A percentile compares a stretch with the other conserved stretches of the same genome.
These are phyloP conservation scores for Hoplodrina blanda DNA, from an alignment of 2,888 invertebrate genomes.

Conservation along the genomic window DNA sequence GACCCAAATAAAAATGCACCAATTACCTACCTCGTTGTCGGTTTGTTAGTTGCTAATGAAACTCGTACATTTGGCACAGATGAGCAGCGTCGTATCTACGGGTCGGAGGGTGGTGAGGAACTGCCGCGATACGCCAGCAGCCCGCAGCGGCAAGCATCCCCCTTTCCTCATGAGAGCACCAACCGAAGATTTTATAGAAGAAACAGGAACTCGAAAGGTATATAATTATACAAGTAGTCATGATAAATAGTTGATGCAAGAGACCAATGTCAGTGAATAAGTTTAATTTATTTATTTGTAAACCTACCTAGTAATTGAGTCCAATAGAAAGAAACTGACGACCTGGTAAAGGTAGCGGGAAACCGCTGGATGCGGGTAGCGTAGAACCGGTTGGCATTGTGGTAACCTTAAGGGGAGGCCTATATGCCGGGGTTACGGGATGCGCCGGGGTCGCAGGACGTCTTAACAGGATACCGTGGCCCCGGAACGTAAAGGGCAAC, in stretches of 20 bases:
- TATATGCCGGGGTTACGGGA: too few relatives aligned
- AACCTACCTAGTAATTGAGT: background rate
- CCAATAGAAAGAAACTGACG: too few relatives aligned
- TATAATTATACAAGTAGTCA: background rate
- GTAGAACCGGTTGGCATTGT: too few relatives aligned
- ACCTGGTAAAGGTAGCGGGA: too few relatives aligned
- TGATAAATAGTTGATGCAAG: too few relatives aligned
- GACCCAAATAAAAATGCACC: background rate
- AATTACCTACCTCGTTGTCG: background rate
- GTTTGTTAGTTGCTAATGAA: slow-evolving; percentile 10
- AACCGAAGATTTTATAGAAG: slow-evolving; percentile 90
- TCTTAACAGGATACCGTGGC: too few relatives aligned
- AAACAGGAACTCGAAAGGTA: slow-evolving; percentile 86
- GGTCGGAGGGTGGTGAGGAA: slow-evolving; percentile 93
- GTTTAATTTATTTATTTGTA: background rate
- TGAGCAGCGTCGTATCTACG: slow-evolving; percentile 93
- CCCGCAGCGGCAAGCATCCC: slow-evolving; percentile 92
- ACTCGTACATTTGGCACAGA: slow-evolving; percentile 80
- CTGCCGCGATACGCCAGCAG: slow-evolving; percentile 89
- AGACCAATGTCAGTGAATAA: too few relatives aligned
- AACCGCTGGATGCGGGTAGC: too few relatives aligned
- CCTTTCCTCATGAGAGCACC: slow-evolving; percentile 93
- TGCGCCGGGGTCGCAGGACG: too few relatives aligned
- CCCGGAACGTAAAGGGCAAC: too few relatives aligned
- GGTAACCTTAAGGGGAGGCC: too few relatives aligned